Base-by-base conservation (phyloP, 2,888 invertebrate genomes). In the Temnothorax rugatulus region DNA sequence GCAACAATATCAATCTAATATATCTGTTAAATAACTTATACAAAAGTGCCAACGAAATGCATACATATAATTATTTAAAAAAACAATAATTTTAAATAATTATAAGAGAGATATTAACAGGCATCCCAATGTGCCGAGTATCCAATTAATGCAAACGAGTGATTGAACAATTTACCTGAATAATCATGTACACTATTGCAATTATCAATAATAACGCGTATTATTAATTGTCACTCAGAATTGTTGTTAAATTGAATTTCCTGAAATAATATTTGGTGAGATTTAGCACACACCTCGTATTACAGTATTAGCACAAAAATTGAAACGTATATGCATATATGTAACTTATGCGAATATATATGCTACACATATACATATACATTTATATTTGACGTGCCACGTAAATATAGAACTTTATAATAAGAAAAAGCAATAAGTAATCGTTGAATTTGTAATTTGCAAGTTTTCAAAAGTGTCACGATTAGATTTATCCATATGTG, bases 101-200 rank as follows among this genome's bases (percentile, higher is more conserved):
- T 47, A 29, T 29, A 34, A 38, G 29, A 66, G 41, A 66, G 41
- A 61, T 66, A 54, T 54, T 77, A 54, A 76, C 25, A 77, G 13
- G 54, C 41, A 68, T 77, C 5, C 15, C n/a, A 54, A 77, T 29
- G 44, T 41, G n/a, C 25, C 29, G 77, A 66, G 41, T 38, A 77
- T 68, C 41, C 44, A 77, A 77, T 77, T 77, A 77, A 57, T 69
- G 1, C n/a, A 11, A 77, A 57, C 44, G 29, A 77, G 44, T 68
- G 66, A 76, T 76, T 66, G 77, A 77, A 69, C 54, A 77, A 77
- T 77, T 77, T 68, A 68, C 8, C 68, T 29, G 29, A 54, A 77
- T 77, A 77, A 68, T 68, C 29, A 29, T 57, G n/a, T 77, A n/a
- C 34, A 73, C 79, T 73, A 73, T 71, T 59, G 25, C 47, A 81